A percentile compares a stretch with the other conserved stretches of the same genome.
These are phyloP conservation scores for Vidua chalybeata DNA, from an alignment of 2,113 vertebrate genomes.

Conservation along the genomic window DNA sequence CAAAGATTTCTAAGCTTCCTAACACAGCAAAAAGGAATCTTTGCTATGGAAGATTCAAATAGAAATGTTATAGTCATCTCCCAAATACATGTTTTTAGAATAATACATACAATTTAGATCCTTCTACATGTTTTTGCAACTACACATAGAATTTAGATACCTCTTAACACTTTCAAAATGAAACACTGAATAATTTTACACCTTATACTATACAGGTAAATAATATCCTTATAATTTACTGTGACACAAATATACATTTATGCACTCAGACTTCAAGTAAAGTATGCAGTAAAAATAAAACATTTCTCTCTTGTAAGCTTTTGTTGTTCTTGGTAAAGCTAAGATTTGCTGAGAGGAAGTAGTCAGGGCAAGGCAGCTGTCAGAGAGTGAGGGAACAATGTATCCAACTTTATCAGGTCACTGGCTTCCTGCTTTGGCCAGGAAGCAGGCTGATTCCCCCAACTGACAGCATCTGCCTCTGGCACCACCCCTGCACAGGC, in stretches of 20 bases:
- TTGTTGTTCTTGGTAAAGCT: not conserved
- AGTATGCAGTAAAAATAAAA: not conserved
- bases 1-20: not conserved
- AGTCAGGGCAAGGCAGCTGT: not conserved
- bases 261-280: not conserved
- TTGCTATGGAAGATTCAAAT: not conserved
- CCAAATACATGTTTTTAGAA: not conserved
- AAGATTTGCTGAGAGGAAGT: not conserved
- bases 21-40: not conserved
- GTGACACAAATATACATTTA: not conserved
- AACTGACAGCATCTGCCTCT: conserved; percentile 49
- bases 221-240: not conserved
- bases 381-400: not conserved
- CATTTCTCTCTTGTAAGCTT: not conserved
- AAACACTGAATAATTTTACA: conserved; percentile 19
- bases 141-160: not conserved
- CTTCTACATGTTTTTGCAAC: not conserved
- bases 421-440: not conserved
- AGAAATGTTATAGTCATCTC: not conserved
- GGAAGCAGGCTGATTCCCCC: not conserved
- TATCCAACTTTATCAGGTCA: not conserved
- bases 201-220: not conserved
- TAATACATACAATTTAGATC: not conserved
- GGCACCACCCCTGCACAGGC: not conserved
- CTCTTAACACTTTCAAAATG: not conserved